phyloP scores from a whole-genome alignment of 2,113 vertebrate species.

The Cynocephalus volans region DNA sequence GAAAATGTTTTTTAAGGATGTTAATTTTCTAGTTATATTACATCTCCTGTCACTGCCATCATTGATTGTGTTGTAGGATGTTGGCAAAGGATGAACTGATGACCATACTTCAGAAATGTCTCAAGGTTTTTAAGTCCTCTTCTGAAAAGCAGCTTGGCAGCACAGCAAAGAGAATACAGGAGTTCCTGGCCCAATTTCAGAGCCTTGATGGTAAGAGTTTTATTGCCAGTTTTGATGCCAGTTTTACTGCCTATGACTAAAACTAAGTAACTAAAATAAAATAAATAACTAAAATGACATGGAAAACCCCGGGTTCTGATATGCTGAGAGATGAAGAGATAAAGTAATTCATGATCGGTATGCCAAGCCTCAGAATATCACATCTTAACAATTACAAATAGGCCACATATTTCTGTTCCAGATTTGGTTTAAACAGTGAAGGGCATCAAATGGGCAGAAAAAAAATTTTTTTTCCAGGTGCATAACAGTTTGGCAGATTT shows the following conservation, averaged over 20 bases:
- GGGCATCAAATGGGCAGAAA: neutral
- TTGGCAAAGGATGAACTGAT: conserved; percentile 95
- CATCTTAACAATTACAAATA: neutral
- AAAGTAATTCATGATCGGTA: neutral
- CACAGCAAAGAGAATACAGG: conserved; percentile 88
- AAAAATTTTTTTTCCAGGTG: neutral
- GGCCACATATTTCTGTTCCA: conserved; percentile 25
- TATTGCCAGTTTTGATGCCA: no score
- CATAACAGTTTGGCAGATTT: neutral
- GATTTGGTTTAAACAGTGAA: conserved; percentile 53
- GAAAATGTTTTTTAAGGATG: conserved; percentile 64
- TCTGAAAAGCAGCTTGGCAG: conserved; percentile 90
- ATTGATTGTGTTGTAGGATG: conserved; percentile 91
- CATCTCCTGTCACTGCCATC: conserved; percentile 73
- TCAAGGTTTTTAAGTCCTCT: conserved; percentile 90
- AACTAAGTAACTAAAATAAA: no score
- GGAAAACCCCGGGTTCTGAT: conserved; percentile 56
- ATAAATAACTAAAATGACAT: conserved; percentile 53
- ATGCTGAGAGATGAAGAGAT: conserved; percentile 33
- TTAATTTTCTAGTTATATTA: conserved; percentile 55
- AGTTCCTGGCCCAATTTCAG: conserved; percentile 92
- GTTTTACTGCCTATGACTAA: neutral
- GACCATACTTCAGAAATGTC: conserved; percentile 91
- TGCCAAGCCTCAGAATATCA: conserved; percentile 9
- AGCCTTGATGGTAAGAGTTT: conserved; percentile 89